Percentiles rank a stretch among this genome's conserved stretches.
Conservation (phyloP, 2,888 invertebrate species). For the Chironomus tentans region DNA sequence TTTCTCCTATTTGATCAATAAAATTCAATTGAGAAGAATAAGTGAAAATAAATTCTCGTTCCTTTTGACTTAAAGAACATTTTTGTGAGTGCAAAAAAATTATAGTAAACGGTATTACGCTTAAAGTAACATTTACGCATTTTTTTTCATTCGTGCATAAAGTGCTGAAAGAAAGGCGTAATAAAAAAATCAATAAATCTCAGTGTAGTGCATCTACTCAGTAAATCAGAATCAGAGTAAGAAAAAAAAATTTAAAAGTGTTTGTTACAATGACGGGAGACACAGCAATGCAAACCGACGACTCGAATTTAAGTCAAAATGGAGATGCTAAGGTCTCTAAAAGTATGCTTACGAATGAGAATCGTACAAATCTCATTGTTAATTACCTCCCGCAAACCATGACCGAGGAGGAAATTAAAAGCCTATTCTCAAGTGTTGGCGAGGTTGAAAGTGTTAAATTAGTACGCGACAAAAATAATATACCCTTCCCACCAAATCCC, state of each 20-base stretch:
- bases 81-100: neutral
- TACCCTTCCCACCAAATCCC: constrained; percentile 54
- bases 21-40: constrained; percentile 12
- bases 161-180: neutral
- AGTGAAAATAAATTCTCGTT: neutral
- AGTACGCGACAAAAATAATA: constrained; percentile 96
- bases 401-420: constrained; percentile 98
- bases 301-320: constrained; percentile 18
- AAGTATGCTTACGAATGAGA: constrained; percentile 60
- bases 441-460: constrained; percentile 99
- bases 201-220: constrained; percentile 2
- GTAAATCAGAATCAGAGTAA: neutral
- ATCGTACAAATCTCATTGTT: constrained; percentile 97
- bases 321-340: constrained; percentile 22
- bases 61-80: neutral
- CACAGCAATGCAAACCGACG: constrained; percentile 23
- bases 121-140: neutral
- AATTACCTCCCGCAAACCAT: constrained; percentile 99
- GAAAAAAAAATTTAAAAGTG: neutral
- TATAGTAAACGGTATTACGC: neutral
- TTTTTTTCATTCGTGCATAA: neutral
- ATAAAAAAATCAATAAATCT: constrained; percentile 23
- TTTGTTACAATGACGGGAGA: constrained; percentile 23
- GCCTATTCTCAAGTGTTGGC: constrained; percentile 95
- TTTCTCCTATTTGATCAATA: constrained; percentile 26